phyloP scores from a whole-genome alignment of 1,140 invertebrate species.

The Lepidurus arcticus region DNA sequence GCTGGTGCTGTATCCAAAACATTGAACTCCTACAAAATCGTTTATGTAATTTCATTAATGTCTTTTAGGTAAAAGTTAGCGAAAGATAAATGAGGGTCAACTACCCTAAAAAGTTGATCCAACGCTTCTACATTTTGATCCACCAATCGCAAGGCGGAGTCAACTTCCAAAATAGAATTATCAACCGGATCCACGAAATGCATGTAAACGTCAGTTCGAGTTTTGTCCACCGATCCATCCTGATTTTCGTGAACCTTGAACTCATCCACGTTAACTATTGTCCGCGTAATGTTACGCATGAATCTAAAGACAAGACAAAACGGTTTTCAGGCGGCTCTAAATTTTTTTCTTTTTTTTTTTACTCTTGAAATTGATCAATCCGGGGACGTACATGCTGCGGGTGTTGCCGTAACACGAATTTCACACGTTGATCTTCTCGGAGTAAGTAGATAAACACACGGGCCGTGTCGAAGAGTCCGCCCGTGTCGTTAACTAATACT shows the following conservation, averaged over 20 bases:
- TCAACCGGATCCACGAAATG: slow-evolving; percentile 84
- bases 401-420: slow-evolving; percentile 82
- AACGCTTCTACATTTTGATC: slow-evolving; percentile 86
- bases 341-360: slow-evolving; percentile 43
- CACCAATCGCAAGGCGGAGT: slow-evolving; percentile 72
- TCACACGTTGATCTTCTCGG: slow-evolving; percentile 84
- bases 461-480: slow-evolving; percentile 67
- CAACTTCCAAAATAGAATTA: slow-evolving; percentile 83
- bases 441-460: slow-evolving; percentile 85
- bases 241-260: slow-evolving; percentile 86
- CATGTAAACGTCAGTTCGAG: slow-evolving; percentile 86
- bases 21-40: slow-evolving; percentile 64
- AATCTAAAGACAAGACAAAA: slow-evolving; percentile 52
- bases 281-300: slow-evolving; percentile 75
- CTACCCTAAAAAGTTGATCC: slow-evolving; percentile 77
- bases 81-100: slow-evolving; percentile 35
- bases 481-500: slow-evolving; percentile 73
- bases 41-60: neutral
- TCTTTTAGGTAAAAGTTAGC: neutral
- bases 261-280: slow-evolving; percentile 89
- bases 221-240: slow-evolving; percentile 86
- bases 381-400: slow-evolving; percentile 74
- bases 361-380: slow-evolving; percentile 74
- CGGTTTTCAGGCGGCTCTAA: slow-evolving; percentile 28
- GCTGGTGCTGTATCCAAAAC: slow-evolving; percentile 80